Percentiles rank a stretch among this genome's conserved stretches.
Conservation (phyloP, 2,113 vertebrate species). For the Pica pica region DNA sequence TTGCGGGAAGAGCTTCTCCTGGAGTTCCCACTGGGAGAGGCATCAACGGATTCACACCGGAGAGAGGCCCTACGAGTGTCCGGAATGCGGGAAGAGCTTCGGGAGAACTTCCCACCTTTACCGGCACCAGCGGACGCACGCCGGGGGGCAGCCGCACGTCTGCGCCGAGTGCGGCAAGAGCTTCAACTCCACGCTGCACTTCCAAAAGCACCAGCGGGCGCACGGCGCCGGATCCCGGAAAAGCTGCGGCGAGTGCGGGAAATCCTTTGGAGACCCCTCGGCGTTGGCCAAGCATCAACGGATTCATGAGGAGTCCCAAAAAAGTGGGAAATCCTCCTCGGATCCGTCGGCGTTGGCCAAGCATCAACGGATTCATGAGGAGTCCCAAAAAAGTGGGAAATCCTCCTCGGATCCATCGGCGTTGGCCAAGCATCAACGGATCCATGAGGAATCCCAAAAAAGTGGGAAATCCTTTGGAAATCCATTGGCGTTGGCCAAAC, state of each 20-base stretch:
- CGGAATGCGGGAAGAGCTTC: constrained; percentile 84
- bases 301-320: too few relatives aligned
- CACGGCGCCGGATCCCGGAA: accelerated
- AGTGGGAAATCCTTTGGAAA: background rate
- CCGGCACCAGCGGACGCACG: background rate
- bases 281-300: background rate
- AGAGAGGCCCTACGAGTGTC: constrained; percentile 81
- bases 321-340: too few relatives aligned
- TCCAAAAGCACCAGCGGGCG: background rate
- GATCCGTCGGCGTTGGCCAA: too few relatives aligned
- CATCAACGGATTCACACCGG: constrained; percentile 83
- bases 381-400: too few relatives aligned
- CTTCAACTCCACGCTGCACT: accelerated
- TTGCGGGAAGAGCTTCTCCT: background rate
- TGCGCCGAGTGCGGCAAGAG: background rate
- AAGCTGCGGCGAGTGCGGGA: accelerated
- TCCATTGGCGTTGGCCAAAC: background rate
- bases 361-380: background rate
- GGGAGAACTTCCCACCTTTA: constrained; percentile 79
- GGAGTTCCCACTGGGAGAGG: background rate
- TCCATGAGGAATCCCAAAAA: background rate
- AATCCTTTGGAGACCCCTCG: accelerated
- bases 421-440: background rate
- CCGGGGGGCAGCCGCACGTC: accelerated
- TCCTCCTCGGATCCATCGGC: background rate